These are phyloP conservation scores for Chrysolina haemoptera DNA, from an alignment of 2,888 invertebrate genomes.

Conservation along the genomic window DNA sequence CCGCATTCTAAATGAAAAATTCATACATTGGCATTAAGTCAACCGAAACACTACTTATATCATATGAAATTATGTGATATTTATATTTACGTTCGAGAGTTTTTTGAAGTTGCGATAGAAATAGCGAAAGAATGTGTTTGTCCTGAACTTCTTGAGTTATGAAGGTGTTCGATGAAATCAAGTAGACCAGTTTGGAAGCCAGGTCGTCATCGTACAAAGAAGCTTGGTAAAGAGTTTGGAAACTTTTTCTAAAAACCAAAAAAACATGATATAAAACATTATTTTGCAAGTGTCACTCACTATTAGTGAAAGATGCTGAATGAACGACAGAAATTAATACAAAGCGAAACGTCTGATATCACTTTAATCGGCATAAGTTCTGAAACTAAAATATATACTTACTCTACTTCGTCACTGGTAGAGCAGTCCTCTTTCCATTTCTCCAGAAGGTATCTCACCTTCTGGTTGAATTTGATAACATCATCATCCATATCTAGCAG, in stretches of 20 bases:
- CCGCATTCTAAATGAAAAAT: slow-evolving; percentile 50
- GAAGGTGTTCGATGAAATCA: slow-evolving; percentile 64
- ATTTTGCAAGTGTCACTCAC: too few relatives aligned
- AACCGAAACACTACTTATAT: too few relatives aligned
- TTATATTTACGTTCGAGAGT: slow-evolving; percentile 62
- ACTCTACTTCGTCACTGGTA: neutral
- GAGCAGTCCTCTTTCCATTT: neutral
- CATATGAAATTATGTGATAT: neutral
- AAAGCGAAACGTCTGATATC: slow-evolving; percentile 62
- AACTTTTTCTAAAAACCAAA: slow-evolving; percentile 60
- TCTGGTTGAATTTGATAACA: slow-evolving; percentile 65
- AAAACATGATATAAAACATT: too few relatives aligned
- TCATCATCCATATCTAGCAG: slow-evolving; percentile 64
- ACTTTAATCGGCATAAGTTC: slow-evolving; percentile 59
- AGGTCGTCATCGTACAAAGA: slow-evolving; percentile 62
- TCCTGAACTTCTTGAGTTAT: slow-evolving; percentile 56
- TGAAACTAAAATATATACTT: neutral
- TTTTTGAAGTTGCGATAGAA: slow-evolving; percentile 62
- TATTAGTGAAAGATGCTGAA: too few relatives aligned
- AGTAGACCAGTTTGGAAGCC: slow-evolving; percentile 62
- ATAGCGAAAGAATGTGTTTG: slow-evolving; percentile 56
- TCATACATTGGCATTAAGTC: neutral
- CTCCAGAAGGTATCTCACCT: neutral
- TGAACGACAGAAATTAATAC: too few relatives aligned
- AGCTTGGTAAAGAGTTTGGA: slow-evolving; percentile 61